Conservation (phyloP, 1,140 invertebrate species). For the Eurosta solidaginis region DNA sequence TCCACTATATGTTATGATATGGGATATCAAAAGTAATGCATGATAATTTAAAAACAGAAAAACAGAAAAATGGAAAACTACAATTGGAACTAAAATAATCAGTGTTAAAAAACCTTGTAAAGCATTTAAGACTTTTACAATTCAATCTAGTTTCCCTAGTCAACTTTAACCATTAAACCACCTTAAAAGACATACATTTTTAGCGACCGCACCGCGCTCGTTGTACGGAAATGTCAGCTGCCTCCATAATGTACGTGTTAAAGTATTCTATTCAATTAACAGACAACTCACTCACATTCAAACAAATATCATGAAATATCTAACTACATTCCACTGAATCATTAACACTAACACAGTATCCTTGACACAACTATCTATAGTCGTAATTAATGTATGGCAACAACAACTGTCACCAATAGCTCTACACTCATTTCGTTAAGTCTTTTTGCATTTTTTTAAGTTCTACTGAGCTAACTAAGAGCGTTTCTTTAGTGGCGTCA, state of each 20-base stretch:
- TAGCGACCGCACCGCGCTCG: no score
- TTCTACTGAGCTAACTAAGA: neutral
- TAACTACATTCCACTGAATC: neutral
- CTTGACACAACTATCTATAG: neutral
- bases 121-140: no score
- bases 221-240: no score
- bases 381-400: neutral
- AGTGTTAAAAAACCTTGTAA: no score
- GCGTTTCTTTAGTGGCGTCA: neutral
- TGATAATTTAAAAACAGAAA: no score
- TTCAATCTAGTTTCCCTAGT: no score
- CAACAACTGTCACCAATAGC: neutral
- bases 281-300: neutral
- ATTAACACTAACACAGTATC: neutral
- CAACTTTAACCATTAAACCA: no score
- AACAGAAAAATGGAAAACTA: no score
- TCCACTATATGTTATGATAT: no score
- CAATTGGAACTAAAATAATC: no score
- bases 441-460: neutral
- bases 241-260: neutral
- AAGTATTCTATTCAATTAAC: slow-evolving; percentile 1
- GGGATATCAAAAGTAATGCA: no score
- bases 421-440: neutral
- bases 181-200: no score
- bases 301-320: neutral